A percentile compares a stretch with the other conserved stretches of the same genome.
Conservation (phyloP, 1,140 invertebrate genomes). For the Mercenaria mercenaria region DNA sequence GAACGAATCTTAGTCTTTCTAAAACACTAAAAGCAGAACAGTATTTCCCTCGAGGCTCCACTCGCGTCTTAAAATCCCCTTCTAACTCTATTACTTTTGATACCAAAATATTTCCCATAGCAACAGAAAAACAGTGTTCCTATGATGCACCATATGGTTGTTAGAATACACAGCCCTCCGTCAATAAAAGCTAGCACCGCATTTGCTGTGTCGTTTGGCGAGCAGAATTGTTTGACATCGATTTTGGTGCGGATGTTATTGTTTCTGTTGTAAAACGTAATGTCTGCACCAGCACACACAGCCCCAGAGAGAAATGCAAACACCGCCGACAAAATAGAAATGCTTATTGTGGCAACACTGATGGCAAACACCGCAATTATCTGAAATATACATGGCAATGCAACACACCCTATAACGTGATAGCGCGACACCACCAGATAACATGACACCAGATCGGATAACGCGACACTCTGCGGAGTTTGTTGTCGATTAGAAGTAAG, state of each 20-base stretch:
- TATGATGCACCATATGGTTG: slow-evolving; percentile 17
- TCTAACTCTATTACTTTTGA: slow-evolving; percentile 21
- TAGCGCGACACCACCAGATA: too few species aligned
- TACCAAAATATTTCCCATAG: slow-evolving; percentile 36
- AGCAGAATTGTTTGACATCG: slow-evolving; percentile 53
- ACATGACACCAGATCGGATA: too few species aligned
- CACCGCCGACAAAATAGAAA: slow-evolving; percentile 11
- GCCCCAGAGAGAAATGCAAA: slow-evolving; percentile 38
- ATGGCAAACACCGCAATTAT: slow-evolving; percentile 1
- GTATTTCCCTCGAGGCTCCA: too few species aligned
- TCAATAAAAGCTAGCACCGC: slow-evolving; percentile 24
- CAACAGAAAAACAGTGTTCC: slow-evolving; percentile 53
- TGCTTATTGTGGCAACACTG: background rate
- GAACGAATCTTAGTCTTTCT: too few species aligned
- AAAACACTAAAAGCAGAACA: too few species aligned
- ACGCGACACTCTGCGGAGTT: too few species aligned
- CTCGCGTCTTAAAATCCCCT: background rate
- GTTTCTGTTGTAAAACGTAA: slow-evolving; percentile 10
- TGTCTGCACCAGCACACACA: slow-evolving; percentile 46
- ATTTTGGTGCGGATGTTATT: background rate
- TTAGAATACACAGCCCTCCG: slow-evolving; percentile 20
- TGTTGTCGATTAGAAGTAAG: too few species aligned
- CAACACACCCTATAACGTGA: too few species aligned
- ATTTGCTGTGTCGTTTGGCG: slow-evolving; percentile 28
- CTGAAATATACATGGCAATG: slow-evolving; percentile 9